Percentiles rank a stretch among this genome's conserved stretches.
phyloP scores from a whole-genome alignment of 2,888 invertebrate species.

The Resseliella maxima region DNA sequence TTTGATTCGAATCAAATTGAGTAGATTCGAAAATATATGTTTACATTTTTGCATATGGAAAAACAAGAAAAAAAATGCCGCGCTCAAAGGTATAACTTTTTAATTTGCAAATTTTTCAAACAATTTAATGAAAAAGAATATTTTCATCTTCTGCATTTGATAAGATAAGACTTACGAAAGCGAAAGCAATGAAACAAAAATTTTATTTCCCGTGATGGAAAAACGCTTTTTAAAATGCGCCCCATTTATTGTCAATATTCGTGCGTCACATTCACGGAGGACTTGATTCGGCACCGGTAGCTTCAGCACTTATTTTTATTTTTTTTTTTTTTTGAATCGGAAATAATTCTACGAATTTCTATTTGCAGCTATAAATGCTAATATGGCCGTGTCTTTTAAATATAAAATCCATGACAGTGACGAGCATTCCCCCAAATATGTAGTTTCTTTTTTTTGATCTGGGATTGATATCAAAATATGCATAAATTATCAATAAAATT shows the following conservation, averaged over 20 bases:
- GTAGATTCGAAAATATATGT: slow-evolving; percentile 31
- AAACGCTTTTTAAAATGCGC: neutral
- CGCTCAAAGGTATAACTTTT: slow-evolving; percentile 20
- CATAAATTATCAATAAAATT: slow-evolving; percentile 37
- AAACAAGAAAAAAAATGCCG: neutral
- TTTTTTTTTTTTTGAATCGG: neutral
- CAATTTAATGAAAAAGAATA: slow-evolving; percentile 36
- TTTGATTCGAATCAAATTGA: slow-evolving; percentile 43
- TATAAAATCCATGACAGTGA: neutral
- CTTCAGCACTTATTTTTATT: neutral
- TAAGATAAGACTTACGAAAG: neutral
- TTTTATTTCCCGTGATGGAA: neutral
- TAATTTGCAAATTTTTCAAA: slow-evolving; percentile 41
- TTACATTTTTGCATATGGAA: neutral
- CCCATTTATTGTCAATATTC: neutral
- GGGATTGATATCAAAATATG: slow-evolving; percentile 4
- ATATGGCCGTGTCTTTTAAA: neutral
- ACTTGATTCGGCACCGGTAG: neutral
- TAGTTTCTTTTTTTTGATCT: neutral
- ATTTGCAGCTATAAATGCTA: neutral
- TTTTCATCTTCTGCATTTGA: slow-evolving; percentile 10
- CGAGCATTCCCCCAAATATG: neutral
- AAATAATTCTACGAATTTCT: neutral
- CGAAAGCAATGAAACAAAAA: neutral
- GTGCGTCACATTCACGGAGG: neutral